Conservation (phyloP, 2,113 vertebrate species). For the Pongo abelii region DNA sequence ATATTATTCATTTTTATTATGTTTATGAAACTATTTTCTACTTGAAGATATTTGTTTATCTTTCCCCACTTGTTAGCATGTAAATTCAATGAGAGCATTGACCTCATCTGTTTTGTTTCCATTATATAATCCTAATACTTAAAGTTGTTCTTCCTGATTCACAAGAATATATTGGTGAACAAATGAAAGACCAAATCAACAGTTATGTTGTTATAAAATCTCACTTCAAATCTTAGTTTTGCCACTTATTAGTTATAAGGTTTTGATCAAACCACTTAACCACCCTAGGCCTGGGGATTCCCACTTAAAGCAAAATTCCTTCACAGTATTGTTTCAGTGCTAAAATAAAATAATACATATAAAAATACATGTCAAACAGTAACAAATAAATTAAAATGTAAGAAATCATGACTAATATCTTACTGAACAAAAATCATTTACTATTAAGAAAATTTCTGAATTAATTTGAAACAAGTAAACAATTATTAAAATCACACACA, state of each 20-base stretch:
- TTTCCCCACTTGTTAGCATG: not conserved
- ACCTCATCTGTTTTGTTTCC: constrained; percentile 36
- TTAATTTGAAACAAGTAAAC: constrained; percentile 64
- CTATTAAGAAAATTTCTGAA: constrained; percentile 50
- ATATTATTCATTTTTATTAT: not conserved
- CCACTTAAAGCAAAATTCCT: not conserved
- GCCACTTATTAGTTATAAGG: not conserved
- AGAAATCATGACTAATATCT: not conserved
- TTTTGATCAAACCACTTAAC: not conserved
- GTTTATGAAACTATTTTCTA: not conserved
- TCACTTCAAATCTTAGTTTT: not conserved
- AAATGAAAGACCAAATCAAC: not conserved
- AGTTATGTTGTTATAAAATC: not conserved
- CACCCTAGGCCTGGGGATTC: not conserved
- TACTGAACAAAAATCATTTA: constrained; percentile 33
- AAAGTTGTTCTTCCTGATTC: not conserved
- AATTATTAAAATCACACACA: constrained; percentile 55
- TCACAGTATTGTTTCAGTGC: not conserved
- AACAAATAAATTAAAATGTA: not conserved
- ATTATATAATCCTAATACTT: not conserved
- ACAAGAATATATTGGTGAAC: not conserved
- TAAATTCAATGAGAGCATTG: not conserved
- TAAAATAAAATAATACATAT: not conserved
- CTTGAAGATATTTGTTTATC: not conserved
- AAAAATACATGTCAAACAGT: not conserved